Evolutionary conservation across 1,140 invertebrate species (phyloP).

Genomic region (Eufriesea mexicana): DNA sequence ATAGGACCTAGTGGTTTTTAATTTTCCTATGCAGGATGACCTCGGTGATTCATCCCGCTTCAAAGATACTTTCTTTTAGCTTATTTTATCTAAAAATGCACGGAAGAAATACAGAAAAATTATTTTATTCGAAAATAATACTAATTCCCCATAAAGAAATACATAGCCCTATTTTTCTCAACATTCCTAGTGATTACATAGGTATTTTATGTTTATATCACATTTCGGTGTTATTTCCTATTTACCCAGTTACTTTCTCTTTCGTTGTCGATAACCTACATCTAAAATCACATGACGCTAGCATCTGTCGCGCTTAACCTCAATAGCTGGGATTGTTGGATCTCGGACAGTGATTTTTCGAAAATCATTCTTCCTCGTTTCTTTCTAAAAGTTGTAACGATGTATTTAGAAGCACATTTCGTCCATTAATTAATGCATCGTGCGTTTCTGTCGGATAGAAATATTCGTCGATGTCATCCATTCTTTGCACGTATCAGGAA

Average conservation of each 20-base stretch:
- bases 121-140: not conserved
- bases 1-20: not conserved
- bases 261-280: slow-evolving; percentile 39
- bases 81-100: not conserved
- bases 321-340: not conserved
- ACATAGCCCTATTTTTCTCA: no score
- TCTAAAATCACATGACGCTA: slow-evolving; percentile 19
- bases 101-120: not conserved
- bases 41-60: not conserved
- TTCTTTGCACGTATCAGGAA: slow-evolving; percentile 40
- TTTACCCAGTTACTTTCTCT: slow-evolving; percentile 39
- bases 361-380: not conserved
- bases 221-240: not conserved
- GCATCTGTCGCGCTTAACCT: slow-evolving; percentile 20
- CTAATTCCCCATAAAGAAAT: not conserved
- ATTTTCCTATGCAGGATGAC: not conserved
- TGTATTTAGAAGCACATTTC: not conserved
- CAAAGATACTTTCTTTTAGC: not conserved
- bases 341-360: not conserved
- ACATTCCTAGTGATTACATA: not conserved
- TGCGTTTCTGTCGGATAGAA: not conserved
- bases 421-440: slow-evolving; percentile 11
- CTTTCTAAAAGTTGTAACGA: not conserved
- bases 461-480: not conserved
- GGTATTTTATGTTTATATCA: not conserved